Conservation (phyloP, 2,888 invertebrate species). For the Andricus curvator region DNA sequence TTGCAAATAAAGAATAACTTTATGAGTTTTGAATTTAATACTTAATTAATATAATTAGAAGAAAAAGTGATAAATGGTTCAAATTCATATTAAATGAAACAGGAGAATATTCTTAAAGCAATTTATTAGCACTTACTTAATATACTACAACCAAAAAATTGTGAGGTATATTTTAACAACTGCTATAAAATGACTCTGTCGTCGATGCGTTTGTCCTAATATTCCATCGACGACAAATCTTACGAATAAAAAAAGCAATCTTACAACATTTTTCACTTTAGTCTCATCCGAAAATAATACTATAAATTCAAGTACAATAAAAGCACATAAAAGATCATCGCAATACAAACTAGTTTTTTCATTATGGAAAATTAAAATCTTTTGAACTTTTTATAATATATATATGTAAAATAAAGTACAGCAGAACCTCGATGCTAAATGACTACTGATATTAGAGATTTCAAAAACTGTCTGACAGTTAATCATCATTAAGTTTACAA, state of each 20-base stretch:
- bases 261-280: not conserved
- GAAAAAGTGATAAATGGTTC: too few relatives aligned
- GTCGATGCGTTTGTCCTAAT: not conserved
- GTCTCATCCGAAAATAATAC: not conserved
- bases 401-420: not conserved
- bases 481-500: constrained; percentile 9
- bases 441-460: not conserved
- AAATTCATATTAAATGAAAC: not conserved
- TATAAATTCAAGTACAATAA: not conserved
- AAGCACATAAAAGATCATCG: not conserved
- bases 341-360: not conserved
- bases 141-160: constrained; percentile 19
- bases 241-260: constrained; percentile 11
- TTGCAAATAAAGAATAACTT: too few relatives aligned
- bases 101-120: constrained; percentile 23
- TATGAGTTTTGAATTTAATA: too few relatives aligned
- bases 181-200: not conserved
- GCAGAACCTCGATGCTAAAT: not conserved
- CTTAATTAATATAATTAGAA: too few relatives aligned
- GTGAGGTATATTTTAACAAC: constrained; percentile 37
- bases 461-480: not conserved
- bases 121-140: constrained; percentile 38
- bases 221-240: constrained; percentile 11
- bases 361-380: not conserved
- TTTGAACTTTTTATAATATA: not conserved